Evolutionary conservation across 37 sponge, comb jelly and placozoan species (phyloP).

Genomic region (Chondrilla cf. caribensis): DNA sequence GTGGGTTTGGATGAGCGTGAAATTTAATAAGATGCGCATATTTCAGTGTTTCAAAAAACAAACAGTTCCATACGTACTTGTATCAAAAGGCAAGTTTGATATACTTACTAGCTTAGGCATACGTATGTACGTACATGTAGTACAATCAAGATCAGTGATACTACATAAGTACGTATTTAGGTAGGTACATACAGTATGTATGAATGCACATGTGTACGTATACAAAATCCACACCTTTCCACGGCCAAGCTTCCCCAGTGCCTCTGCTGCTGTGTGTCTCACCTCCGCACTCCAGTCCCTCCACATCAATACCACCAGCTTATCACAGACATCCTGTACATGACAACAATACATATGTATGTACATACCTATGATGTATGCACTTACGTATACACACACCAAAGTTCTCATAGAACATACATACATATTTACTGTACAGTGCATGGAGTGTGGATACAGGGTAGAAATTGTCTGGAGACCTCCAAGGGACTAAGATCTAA

Average conservation of each 20-base stretch:
- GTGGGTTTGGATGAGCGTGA: too few species aligned
- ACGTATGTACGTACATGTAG: too few species aligned
- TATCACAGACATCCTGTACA: conserved; percentile 59
- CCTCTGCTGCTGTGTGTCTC: conserved; percentile 73
- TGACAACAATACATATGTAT: neutral
- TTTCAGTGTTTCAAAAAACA: too few species aligned
- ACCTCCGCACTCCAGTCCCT: conserved; percentile 80
- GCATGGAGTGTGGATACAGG: too few species aligned
- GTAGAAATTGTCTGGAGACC: too few species aligned
- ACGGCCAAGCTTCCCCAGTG: conserved; percentile 77
- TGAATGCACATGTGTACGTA: neutral
- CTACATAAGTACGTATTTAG: too few species aligned
- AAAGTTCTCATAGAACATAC: neutral
- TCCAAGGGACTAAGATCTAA: too few species aligned
- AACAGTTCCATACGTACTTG: too few species aligned
- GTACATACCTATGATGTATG: neutral
- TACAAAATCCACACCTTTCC: conserved; percentile 53
- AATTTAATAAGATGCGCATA: too few species aligned
- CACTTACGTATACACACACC: neutral
- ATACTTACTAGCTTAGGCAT: too few species aligned
- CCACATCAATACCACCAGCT: conserved; percentile 75
- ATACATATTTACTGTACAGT: neutral
- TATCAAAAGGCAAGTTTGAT: too few species aligned
- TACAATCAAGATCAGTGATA: too few species aligned
- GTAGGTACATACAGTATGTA: neutral